These are phyloP conservation scores for Epizoanthus illoricatus DNA, from an alignment of 92 coral and sea anemone genomes.

Conservation along the genomic window DNA sequence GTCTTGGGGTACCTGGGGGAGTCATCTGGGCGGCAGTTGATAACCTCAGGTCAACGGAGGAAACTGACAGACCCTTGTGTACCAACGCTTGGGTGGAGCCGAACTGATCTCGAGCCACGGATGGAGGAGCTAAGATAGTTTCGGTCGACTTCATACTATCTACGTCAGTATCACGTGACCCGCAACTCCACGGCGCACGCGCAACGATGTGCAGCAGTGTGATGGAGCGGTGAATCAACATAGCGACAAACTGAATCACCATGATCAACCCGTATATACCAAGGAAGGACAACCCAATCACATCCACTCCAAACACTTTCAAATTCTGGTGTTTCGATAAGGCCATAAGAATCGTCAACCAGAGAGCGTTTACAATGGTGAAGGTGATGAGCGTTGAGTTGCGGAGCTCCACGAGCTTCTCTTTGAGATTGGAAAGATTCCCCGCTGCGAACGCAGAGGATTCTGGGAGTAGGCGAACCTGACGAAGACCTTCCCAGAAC, in stretches of 20 bases:
- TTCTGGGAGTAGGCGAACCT: conserved; percentile 56
- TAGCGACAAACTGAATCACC: conserved; percentile 60
- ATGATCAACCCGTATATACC: background rate
- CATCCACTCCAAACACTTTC: background rate
- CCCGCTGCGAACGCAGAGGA: conserved; percentile 43
- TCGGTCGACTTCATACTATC: no score
- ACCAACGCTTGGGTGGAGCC: no score
- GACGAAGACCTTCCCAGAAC: conserved; percentile 64
- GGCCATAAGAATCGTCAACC: conserved; percentile 5
- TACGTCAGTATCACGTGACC: background rate
- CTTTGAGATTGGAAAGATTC: background rate
- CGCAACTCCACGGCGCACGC: conserved; percentile 59
- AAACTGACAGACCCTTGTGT: no score
- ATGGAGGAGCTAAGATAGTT: no score
- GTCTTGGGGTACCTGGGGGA: no score
- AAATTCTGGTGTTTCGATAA: conserved; percentile 16
- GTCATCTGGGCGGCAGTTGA: no score
- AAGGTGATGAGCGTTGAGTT: conserved; percentile 11
- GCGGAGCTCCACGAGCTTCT: conserved; percentile 3
- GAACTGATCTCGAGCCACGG: no score
- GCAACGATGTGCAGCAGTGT: conserved; percentile 63
- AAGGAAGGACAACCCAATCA: no score
- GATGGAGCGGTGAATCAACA: conserved; percentile 67
- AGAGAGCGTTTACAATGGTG: conserved; percentile 7
- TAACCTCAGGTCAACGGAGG: no score